Evolutionary conservation across 1,140 invertebrate genomes (phyloP), one percentile per base, ranked within the genome.

Genomic region (Procambarus clarkii): DNA sequence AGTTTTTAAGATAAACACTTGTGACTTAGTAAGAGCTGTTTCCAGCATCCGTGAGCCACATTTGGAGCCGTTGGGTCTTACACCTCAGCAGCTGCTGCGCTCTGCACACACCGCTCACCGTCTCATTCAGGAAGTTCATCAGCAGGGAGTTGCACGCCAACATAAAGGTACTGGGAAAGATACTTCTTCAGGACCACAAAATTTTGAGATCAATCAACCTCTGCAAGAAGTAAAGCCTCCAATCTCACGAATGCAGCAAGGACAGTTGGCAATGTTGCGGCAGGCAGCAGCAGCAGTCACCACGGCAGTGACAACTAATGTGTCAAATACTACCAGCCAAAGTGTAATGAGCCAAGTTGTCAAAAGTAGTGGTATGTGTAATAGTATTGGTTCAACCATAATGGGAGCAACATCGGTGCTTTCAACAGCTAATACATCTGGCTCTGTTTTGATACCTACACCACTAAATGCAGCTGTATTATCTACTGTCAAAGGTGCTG

Each of bases 121-220:
- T 82, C 86, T 93, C 11, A 89, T 93, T 69, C 91, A 92, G 60
- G 86, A 90, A 45, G 82, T 92, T 71, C 92, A 93, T 24, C 87
- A 86, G 9, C 87, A 86, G 18, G 85, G 86, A 45, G 50, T 69
- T 78, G 81, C 46, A 34, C 88, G 76, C 15, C 58, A 79, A 15
- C 24, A 45, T 44, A 93, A 90, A 76, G 77, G 81, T 45, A 24
- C 48, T 34, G 74, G 45, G 1, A 81, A 85, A 79, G 92, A 81
- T 46, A 60, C 85, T 83, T 24, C n/a, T 64, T 50, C 46, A 69
- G 87, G 82, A 24, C 88, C 86, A 24, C 92, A 93, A 15, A 92
- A 92, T 76, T 93, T 92, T 92, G 92, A 93, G 76, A 92, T 93
- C n/a, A 93, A 93, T n/a, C 90, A 93, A 54, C 84, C 71, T 44